These are phyloP conservation scores for Caenorhabditis sp. DNA, from an alignment of 2,888 invertebrate species.

Conservation along the genomic window DNA sequence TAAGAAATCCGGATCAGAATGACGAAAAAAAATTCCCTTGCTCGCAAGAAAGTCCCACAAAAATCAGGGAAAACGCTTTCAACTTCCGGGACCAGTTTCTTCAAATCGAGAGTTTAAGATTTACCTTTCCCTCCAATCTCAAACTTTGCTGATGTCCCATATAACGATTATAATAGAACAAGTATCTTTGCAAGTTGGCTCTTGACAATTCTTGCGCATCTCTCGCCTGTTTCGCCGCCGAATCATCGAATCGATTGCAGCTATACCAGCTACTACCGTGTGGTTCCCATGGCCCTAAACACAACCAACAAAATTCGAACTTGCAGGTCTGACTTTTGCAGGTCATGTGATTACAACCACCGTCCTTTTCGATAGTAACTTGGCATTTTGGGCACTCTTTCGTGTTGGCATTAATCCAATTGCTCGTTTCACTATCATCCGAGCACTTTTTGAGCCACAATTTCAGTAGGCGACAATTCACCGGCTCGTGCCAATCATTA, in stretches of 20 bases:
- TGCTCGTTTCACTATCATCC: constrained; percentile 97
- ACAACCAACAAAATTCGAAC: constrained; percentile 99
- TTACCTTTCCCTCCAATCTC: constrained; percentile 84
- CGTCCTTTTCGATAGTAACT: constrained; percentile 80
- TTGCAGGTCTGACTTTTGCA: constrained; percentile 98
- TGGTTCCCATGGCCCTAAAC: constrained; percentile 97
- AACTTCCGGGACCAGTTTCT: no score
- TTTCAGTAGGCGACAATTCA: constrained; percentile 87
- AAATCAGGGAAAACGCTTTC: no score
- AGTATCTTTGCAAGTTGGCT: constrained; percentile 91
- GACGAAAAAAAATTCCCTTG: no score
- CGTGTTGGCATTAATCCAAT: constrained; percentile 99
- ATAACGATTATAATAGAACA: constrained; percentile 98
- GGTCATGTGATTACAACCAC: constrained; percentile 99
- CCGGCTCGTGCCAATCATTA: constrained; percentile 94
- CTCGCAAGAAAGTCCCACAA: no score
- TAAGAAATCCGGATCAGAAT: no score
- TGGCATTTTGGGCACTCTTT: constrained; percentile 98
- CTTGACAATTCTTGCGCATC: constrained; percentile 90
- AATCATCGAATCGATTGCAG: constrained; percentile 91
- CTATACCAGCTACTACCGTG: constrained; percentile 89
- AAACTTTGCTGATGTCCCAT: constrained; percentile 99
- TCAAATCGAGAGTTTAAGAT: no score
- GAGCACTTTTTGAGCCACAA: constrained; percentile 99
- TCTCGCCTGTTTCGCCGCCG: constrained; percentile 92